phyloP scores from a whole-genome alignment of 2,888 invertebrate species.

The Choreutis nemorana region DNA sequence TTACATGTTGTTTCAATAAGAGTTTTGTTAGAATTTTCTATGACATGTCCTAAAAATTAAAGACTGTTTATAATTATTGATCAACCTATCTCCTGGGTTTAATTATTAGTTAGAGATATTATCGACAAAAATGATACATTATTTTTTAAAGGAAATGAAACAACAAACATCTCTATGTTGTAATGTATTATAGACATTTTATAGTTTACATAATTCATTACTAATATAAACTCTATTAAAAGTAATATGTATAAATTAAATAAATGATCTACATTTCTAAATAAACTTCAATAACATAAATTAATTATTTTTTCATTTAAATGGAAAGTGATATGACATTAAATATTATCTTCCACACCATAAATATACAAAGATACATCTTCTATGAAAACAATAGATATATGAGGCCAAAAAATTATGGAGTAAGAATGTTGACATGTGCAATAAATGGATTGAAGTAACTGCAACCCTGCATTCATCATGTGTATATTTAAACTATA shows the following conservation, averaged over 20 bases:
- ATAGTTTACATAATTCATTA: conserved; percentile 61
- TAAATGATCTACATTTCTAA: conserved; percentile 37
- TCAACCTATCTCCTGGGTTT: too few species aligned
- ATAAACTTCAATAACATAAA: conserved; percentile 11
- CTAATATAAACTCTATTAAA: conserved; percentile 51
- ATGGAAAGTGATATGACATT: conserved; percentile 70
- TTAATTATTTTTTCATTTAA: conserved; percentile 34
- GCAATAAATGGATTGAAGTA: conserved; percentile 25
- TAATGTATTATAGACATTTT: conserved; percentile 66
- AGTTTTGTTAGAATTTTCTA: too few species aligned
- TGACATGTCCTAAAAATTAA: too few species aligned
- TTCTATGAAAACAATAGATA: conserved; percentile 5
- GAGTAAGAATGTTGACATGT: conserved; percentile 17
- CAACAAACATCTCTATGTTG: conserved; percentile 49
- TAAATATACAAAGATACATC: neutral
- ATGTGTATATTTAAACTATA: conserved; percentile 20
- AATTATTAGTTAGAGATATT: too few species aligned
- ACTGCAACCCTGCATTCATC: conserved; percentile 32
- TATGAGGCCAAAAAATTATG: conserved; percentile 9
- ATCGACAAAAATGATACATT: too few species aligned
- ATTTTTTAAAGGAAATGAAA: too few species aligned
- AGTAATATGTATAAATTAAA: conserved; percentile 16
- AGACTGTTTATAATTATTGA: too few species aligned
- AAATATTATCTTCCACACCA: neutral
- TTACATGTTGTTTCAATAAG: too few species aligned